Evolutionary conservation across 2,888 invertebrate species (phyloP).

Genomic region (Drosophila prolongata): DNA sequence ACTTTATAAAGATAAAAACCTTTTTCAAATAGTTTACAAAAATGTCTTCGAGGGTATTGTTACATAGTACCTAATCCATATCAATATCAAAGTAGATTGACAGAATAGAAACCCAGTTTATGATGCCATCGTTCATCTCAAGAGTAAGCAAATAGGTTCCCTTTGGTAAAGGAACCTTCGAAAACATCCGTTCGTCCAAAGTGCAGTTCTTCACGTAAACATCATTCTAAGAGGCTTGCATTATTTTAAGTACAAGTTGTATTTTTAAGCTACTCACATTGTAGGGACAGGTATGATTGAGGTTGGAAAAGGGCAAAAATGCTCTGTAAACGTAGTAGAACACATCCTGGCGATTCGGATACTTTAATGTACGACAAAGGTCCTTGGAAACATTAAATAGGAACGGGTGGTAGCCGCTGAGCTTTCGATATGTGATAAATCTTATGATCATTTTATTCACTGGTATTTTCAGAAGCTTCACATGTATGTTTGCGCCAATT

Average conservation of each 20-base stretch:
- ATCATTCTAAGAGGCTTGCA: not conserved
- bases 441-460: not conserved
- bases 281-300: constrained; percentile 3
- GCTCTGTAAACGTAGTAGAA: not conserved
- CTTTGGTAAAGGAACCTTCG: constrained; percentile 2
- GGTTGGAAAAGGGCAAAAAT: not conserved
- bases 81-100: not conserved
- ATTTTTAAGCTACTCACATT: not conserved
- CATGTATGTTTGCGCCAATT: not conserved
- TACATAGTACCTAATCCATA: not conserved
- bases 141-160: not conserved
- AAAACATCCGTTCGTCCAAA: not conserved
- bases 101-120: not conserved
- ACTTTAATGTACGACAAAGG: not conserved
- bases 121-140: not conserved
- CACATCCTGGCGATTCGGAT: constrained; percentile 1
- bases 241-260: not conserved
- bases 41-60: too few species aligned
- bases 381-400: constrained; percentile 3
- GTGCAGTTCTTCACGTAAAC: not conserved
- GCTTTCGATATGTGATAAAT: not conserved
- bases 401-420: constrained; percentile 1
- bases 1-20: too few species aligned
- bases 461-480: not conserved
- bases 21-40: too few species aligned